Percentiles rank a stretch among this genome's conserved stretches.
These are phyloP conservation scores for Aspidoscelis tigris DNA, from an alignment of 2,113 vertebrate species.

Conservation along the genomic window DNA sequence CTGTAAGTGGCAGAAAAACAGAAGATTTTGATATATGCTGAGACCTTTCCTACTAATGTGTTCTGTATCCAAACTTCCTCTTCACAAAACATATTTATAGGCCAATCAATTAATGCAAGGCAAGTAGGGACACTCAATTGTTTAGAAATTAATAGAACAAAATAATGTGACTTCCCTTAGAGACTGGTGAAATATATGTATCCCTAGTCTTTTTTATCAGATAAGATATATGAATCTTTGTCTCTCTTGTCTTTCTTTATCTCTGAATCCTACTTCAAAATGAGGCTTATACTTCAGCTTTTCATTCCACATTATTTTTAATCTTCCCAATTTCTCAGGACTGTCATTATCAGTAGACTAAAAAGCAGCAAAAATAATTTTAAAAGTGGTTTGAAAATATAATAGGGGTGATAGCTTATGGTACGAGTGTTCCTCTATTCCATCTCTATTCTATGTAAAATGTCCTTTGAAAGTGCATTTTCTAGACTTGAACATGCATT, in stretches of 20 bases:
- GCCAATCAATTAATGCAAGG: constrained; percentile 39
- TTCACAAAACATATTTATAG: constrained; percentile 31
- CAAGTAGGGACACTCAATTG: constrained; percentile 30
- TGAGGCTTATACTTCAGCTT: constrained; percentile 1
- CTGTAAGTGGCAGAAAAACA: constrained; percentile 4
- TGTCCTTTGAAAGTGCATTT: too few relatives aligned
- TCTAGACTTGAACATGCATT: too few relatives aligned
- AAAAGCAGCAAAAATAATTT: too few relatives aligned
- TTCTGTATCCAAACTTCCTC: constrained; percentile 24
- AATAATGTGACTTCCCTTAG: constrained; percentile 2
- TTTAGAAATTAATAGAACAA: constrained; percentile 47
- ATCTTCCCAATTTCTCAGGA: neutral
- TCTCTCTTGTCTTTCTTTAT: neutral
- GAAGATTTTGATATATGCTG: constrained; percentile 15
- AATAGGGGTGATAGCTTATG: too few relatives aligned
- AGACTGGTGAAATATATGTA: neutral
- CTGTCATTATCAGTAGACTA: too few relatives aligned
- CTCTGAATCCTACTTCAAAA: constrained; percentile 2
- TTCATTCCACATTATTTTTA: constrained; percentile 24
- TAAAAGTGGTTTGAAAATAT: too few relatives aligned
- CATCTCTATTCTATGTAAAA: too few relatives aligned
- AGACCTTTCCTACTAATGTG: constrained; percentile 29
- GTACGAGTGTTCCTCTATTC: too few relatives aligned
- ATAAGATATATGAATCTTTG: neutral
- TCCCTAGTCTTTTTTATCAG: neutral